Evolutionary conservation across 2,113 vertebrate genomes (phyloP).

Genomic region (Phylloscopus whistleri): DNA sequence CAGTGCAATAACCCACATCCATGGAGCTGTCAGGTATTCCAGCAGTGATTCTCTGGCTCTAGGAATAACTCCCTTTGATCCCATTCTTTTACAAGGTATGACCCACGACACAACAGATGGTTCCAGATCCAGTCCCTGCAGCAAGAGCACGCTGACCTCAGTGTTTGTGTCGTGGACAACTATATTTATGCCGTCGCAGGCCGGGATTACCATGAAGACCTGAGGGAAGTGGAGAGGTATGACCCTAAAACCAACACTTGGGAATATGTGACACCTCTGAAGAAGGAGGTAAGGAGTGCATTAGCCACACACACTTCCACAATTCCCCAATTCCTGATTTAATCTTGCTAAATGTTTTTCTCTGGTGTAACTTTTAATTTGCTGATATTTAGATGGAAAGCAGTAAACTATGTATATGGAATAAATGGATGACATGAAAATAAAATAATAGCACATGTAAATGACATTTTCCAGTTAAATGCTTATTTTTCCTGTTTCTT

Average conservation of each 20-base stretch:
- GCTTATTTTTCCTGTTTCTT: not conserved
- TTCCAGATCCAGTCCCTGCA: slow-evolving; percentile 88
- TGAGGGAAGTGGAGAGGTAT: slow-evolving; percentile 91
- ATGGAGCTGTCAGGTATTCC: not conserved
- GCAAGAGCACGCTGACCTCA: slow-evolving; percentile 91
- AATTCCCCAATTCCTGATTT: not conserved
- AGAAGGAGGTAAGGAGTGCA: slow-evolving; percentile 81
- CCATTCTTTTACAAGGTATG: slow-evolving; percentile 79
- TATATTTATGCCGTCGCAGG: slow-evolving; percentile 92
- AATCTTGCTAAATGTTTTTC: not conserved
- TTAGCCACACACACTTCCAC: not conserved
- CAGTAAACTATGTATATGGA: not conserved
- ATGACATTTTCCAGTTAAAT: not conserved
- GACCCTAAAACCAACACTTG: slow-evolving; percentile 89
- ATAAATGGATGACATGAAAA: not conserved
- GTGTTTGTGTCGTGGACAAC: slow-evolving; percentile 85
- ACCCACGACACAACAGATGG: slow-evolving; percentile 95
- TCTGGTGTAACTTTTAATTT: not conserved
- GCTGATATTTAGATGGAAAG: not conserved
- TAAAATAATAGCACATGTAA: not conserved
- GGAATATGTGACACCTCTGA: slow-evolving; percentile 87
- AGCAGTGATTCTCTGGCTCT: not conserved
- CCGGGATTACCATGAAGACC: slow-evolving; percentile 88
- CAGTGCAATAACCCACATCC: not conserved
- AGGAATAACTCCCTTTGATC: not conserved